A percentile compares a stretch with the other conserved stretches of the same genome.
Conservation (phyloP, 2,797 vertebrate species). For the Brachymystax lenok region DNA sequence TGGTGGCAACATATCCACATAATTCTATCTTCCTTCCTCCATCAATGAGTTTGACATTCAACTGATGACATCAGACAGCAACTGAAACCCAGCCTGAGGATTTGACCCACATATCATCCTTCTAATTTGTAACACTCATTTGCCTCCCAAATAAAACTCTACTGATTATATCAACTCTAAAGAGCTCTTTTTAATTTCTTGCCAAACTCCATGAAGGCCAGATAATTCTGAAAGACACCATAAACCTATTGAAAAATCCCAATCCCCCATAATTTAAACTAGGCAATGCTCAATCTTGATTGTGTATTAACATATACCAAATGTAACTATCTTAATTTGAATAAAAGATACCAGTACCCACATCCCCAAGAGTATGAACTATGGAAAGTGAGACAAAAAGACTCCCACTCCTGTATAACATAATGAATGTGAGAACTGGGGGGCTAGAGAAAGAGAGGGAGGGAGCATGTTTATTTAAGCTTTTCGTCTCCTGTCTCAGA, state of each 20-base stretch:
- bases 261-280: background rate
- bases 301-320: conserved; percentile 1
- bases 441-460: conserved; percentile 25
- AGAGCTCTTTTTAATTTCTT: background rate
- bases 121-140: background rate
- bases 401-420: conserved; percentile 46
- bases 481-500: conserved; percentile 80
- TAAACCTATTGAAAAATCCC: background rate
- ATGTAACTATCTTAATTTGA: conserved; percentile 47
- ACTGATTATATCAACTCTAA: background rate
- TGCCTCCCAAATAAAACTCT: background rate
- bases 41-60: conserved; percentile 38
- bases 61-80: conserved; percentile 24
- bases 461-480: conserved; percentile 79
- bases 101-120: conserved; percentile 1
- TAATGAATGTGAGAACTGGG: conserved; percentile 65
- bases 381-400: conserved; percentile 51
- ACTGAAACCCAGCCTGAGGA: background rate
- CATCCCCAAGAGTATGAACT: conserved; percentile 52
- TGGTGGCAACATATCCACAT: conserved; percentile 38
- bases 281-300: background rate
- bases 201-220: background rate
- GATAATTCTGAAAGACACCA: background rate
- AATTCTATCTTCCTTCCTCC: background rate
- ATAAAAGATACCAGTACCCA: conserved; percentile 29